phyloP scores from a whole-genome alignment of 2,113 vertebrate species.

The Halcyon senegalensis region DNA sequence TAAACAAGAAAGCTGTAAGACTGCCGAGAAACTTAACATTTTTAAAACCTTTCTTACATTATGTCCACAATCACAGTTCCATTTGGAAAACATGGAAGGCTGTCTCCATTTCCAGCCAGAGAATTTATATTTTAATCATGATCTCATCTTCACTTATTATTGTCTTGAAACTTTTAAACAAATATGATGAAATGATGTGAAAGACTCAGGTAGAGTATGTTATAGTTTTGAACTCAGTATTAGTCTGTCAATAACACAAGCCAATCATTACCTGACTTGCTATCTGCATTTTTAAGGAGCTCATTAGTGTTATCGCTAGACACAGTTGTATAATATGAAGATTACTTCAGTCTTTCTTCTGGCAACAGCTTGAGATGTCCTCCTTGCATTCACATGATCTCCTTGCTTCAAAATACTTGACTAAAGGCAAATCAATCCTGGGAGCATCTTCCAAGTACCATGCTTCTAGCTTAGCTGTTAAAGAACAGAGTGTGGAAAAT shows the following conservation, averaged over 20 bases:
- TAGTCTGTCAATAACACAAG: background rate
- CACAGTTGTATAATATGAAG: background rate
- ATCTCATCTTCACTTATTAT: background rate
- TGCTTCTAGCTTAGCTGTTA: background rate
- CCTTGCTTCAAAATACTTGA: background rate
- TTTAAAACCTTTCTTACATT: conserved; percentile 58
- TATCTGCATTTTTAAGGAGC: conserved; percentile 38
- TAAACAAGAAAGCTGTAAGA: conserved; percentile 34
- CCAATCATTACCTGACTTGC: background rate
- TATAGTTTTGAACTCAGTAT: background rate
- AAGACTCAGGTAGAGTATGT: background rate
- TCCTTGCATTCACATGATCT: background rate
- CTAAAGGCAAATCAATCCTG: background rate
- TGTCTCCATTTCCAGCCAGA: background rate
- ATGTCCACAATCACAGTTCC: conserved; percentile 49
- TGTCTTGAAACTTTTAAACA: background rate
- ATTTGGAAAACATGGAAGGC: conserved; percentile 40
- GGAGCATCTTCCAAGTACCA: background rate
- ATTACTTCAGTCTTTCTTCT: conserved; percentile 5
- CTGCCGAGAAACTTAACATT: conserved; percentile 7
- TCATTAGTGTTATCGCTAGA: background rate
- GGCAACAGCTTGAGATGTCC: background rate
- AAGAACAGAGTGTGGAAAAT: background rate
- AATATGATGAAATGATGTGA: background rate
- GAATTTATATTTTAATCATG: background rate